phyloP scores from a whole-genome alignment of 2,113 vertebrate genomes.

The Phasianus colchicus region DNA sequence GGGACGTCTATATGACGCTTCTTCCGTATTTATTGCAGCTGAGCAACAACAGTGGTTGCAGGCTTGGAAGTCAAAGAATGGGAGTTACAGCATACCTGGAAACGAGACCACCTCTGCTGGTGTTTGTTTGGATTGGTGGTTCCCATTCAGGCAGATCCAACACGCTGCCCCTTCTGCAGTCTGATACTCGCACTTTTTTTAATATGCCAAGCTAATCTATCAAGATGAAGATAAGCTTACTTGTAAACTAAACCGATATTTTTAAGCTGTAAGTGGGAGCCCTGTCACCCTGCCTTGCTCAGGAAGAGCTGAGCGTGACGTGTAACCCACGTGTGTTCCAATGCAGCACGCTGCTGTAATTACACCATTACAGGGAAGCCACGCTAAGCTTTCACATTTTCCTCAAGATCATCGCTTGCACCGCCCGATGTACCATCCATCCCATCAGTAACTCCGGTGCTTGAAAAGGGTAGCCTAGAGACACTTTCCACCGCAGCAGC shows the following conservation, averaged over 20 bases:
- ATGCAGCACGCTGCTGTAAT: neutral
- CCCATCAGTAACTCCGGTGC: neutral
- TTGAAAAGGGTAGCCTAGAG: neutral
- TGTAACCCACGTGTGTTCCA: neutral
- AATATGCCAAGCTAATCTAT: neutral
- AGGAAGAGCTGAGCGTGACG: neutral
- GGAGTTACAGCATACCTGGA: neutral
- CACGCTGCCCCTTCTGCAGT: neutral
- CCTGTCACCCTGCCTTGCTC: neutral
- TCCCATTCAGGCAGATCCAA: neutral
- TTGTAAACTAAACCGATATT: neutral
- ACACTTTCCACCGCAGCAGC: too few species aligned
- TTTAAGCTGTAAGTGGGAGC: neutral
- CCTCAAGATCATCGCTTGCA: neutral
- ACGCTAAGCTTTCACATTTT: neutral
- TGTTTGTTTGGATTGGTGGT: neutral
- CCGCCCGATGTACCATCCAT: neutral
- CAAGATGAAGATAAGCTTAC: neutral
- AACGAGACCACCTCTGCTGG: neutral
- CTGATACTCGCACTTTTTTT: neutral
- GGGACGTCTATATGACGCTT: neutral
- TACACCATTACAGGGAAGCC: neutral
- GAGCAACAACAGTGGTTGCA: neutral
- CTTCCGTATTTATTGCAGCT: neutral
- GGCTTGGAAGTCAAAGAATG: neutral